Percentiles rank a stretch among this genome's conserved stretches.
These are phyloP conservation scores for Cydia strobilella DNA, from an alignment of 1,140 invertebrate genomes.

Conservation along the genomic window DNA sequence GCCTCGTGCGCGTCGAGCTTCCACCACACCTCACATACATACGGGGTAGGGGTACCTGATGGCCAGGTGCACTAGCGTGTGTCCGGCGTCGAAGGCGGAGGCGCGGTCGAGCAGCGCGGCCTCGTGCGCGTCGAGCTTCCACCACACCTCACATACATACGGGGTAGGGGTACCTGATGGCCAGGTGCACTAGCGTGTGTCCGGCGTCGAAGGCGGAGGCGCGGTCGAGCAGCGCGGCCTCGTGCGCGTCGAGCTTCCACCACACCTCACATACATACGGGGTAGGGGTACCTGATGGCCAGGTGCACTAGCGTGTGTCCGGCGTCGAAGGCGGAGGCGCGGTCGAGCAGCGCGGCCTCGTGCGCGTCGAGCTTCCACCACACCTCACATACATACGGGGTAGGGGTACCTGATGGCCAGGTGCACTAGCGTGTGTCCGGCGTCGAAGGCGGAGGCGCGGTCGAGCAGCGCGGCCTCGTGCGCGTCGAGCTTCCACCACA, in stretches of 20 bases:
- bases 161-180: constrained; percentile 82
- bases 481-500: constrained; percentile 84
- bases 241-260: not conserved
- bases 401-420: constrained; percentile 84
- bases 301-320: too few species aligned
- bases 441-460: constrained; percentile 41
- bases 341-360: constrained; percentile 9
- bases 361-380: constrained; percentile 82
- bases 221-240: constrained; percentile 3
- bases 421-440: too few species aligned
- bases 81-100: too few species aligned
- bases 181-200: too few species aligned
- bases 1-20: not conserved
- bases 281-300: constrained; percentile 78
- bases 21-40: too few species aligned
- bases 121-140: not conserved
- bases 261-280: constrained; percentile 70
- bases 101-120: not conserved
- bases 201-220: too few species aligned
- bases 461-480: constrained; percentile 91
- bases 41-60: not conserved
- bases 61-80: too few species aligned
- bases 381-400: constrained; percentile 79
- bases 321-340: too few species aligned
- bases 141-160: constrained; percentile 47